These are phyloP conservation scores for Actenoides lindsayi DNA, from an alignment of 2,113 vertebrate species.

Conservation along the genomic window DNA sequence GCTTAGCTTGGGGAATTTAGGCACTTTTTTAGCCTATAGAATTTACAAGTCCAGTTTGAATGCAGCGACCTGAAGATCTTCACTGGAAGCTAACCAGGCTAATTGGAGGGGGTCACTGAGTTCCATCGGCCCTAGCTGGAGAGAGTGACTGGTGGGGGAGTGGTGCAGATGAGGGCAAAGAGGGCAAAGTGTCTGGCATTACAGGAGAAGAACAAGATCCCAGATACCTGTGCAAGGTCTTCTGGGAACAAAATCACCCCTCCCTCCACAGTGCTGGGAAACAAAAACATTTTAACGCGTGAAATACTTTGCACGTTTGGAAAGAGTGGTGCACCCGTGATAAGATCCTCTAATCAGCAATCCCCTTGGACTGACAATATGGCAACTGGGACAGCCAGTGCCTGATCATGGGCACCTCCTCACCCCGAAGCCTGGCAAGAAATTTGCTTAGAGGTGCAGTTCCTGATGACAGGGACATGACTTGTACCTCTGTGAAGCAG, in stretches of 20 bases:
- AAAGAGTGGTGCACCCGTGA: not conserved
- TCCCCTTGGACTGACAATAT: not conserved
- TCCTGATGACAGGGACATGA: rapidly evolving
- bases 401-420: not conserved
- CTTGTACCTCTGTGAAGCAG: not conserved
- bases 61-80: not conserved
- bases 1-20: not conserved
- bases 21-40: not conserved
- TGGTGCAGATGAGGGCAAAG: not conserved
- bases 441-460: not conserved
- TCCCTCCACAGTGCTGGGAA: not conserved
- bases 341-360: not conserved
- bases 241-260: not conserved
- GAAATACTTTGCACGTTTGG: not conserved
- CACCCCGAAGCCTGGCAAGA: not conserved
- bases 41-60: not conserved
- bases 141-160: not conserved
- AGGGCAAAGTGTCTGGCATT: not conserved
- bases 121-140: not conserved
- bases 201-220: not conserved
- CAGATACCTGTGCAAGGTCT: not conserved
- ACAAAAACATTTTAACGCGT: too few relatives aligned
- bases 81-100: not conserved
- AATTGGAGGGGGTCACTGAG: not conserved
- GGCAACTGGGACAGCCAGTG: not conserved